Base-by-base conservation (phyloP, 92 coral and sea anemone species). In the Bergia sp. region DNA sequence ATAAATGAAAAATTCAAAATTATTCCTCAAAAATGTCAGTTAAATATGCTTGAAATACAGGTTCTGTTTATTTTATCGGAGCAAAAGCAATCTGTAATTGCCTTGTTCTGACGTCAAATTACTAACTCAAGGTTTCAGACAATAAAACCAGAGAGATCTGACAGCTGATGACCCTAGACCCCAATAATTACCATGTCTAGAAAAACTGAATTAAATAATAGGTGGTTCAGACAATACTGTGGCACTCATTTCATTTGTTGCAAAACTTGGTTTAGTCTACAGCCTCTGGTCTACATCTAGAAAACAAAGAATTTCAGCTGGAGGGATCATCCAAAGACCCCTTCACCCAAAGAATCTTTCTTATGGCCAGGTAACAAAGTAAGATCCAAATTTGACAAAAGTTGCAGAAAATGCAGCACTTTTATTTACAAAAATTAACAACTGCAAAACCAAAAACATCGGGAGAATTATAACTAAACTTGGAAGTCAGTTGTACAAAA, bases 91-190 rank as follows among this genome's bases (percentile, higher is more conserved):
- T 29, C 29, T 29, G 29, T 47, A 3, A 12, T 57, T 57, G 85
- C 64, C 73, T 80, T 49, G 85, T 57, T 55, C 64, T 58, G 16
- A 58, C 36, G 15, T 15, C 4, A 80, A 57, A 36, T 57, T 37
- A 37, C 8, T 38, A 58, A 15, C 72, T 57, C 45, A 5, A 16
- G 37, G 44, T 37, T 13, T 18, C 39, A 80, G 85, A 80, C 49
- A 80, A 80, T 57, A 57, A 67, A 55, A 57, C 40, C 67, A 21
- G 64, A 50, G 83, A 55, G 36, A 18, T 29, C 29, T 38, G 45
- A 80, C 85, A 55, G 72, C 45, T 37, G 69, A 16, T 80, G 85
- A 79, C 83, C 83, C 55, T 50, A 3, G 3, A 53, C 85, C 73
- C 72, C 85, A 57, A 50, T 11, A 23, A 80, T 55, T 57, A 55